Conservation (phyloP, 2,797 vertebrate species). For the Rhincodon typus region DNA sequence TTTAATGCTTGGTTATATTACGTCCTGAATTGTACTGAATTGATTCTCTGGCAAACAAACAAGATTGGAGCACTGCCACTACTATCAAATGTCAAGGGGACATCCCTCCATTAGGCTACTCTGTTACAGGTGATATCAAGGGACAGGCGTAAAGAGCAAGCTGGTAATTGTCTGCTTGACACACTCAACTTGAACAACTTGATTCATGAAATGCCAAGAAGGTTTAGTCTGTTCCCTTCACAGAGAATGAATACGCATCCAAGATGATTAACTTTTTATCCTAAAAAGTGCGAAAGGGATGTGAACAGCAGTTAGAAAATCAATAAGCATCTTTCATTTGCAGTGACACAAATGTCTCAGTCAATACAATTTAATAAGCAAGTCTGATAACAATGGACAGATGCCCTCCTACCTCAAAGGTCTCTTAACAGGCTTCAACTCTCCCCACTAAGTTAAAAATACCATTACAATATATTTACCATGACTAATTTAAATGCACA, state of each 20-base stretch:
- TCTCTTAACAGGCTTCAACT: slow-evolving; percentile 20
- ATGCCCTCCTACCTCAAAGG: slow-evolving; percentile 45
- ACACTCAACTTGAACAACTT: slow-evolving; percentile 63
- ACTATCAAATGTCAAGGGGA: slow-evolving; percentile 43
- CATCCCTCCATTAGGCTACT: slow-evolving; percentile 54
- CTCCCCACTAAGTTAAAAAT: background rate
- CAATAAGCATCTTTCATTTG: slow-evolving; percentile 98
- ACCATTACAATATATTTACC: slow-evolving; percentile 27
- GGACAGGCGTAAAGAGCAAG: slow-evolving; percentile 53
- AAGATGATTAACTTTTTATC: slow-evolving; percentile 98
- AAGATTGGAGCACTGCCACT: slow-evolving; percentile 45
- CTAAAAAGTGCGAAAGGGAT: slow-evolving; percentile 81
- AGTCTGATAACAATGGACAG: slow-evolving; percentile 79
- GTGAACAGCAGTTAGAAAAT: slow-evolving; percentile 94
- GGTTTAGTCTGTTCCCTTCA: slow-evolving; percentile 60
- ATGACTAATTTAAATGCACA: slow-evolving; percentile 4
- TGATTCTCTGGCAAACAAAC: slow-evolving; percentile 47
- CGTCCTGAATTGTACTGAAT: slow-evolving; percentile 49
- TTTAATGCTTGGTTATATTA: slow-evolving; percentile 51
- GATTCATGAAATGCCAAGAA: slow-evolving; percentile 64
- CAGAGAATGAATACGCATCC: slow-evolving; percentile 80
- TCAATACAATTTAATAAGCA: slow-evolving; percentile 99
- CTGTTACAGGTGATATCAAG: slow-evolving; percentile 63
- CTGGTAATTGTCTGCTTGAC: slow-evolving; percentile 74
- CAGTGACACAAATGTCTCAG: slow-evolving; percentile 98